A percentile compares a stretch with the other conserved stretches of the same genome.
phyloP scores from a whole-genome alignment of 2,113 vertebrate genomes.

The Rhegmatorhina hoffmannsi region DNA sequence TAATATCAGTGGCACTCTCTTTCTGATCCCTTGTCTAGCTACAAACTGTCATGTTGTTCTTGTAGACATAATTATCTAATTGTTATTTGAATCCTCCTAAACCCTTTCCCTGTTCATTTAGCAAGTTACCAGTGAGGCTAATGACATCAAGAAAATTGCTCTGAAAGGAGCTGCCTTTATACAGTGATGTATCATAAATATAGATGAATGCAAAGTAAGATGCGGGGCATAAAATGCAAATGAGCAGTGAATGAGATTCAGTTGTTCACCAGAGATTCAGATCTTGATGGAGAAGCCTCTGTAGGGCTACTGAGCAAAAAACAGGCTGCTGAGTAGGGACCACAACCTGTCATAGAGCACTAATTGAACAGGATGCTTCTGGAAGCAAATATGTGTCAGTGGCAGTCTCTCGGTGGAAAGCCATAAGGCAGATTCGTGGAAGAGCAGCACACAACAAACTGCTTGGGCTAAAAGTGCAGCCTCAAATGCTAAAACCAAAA shows the following conservation, averaged over 20 bases:
- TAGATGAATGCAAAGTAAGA: slow-evolving; percentile 76
- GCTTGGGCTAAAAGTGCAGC: neutral
- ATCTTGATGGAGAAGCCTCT: slow-evolving; percentile 66
- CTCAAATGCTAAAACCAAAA: neutral
- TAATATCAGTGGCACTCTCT: neutral
- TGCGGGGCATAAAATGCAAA: slow-evolving; percentile 74
- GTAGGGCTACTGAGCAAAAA: slow-evolving; percentile 68
- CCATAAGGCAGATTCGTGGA: neutral
- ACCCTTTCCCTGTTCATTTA: slow-evolving; percentile 66
- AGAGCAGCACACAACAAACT: neutral
- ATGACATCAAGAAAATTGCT: slow-evolving; percentile 72
- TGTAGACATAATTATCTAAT: slow-evolving; percentile 60
- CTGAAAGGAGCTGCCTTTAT: slow-evolving; percentile 66
- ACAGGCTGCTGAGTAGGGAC: slow-evolving; percentile 49
- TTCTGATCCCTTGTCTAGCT: neutral
- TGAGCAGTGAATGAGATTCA: slow-evolving; percentile 72
- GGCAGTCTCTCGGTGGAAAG: neutral
- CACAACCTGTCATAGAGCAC: slow-evolving; percentile 35
- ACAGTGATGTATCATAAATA: slow-evolving; percentile 74
- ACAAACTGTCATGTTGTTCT: slow-evolving; percentile 36
- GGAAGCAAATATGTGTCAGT: slow-evolving; percentile 49
- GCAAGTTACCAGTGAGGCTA: slow-evolving; percentile 53
- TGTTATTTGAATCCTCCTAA: slow-evolving; percentile 65
- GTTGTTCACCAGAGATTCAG: slow-evolving; percentile 65
- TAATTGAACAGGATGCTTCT: slow-evolving; percentile 69